phyloP scores from a whole-genome alignment of 2,888 invertebrate genomes.

The Psylliodes chrysocephalus region DNA sequence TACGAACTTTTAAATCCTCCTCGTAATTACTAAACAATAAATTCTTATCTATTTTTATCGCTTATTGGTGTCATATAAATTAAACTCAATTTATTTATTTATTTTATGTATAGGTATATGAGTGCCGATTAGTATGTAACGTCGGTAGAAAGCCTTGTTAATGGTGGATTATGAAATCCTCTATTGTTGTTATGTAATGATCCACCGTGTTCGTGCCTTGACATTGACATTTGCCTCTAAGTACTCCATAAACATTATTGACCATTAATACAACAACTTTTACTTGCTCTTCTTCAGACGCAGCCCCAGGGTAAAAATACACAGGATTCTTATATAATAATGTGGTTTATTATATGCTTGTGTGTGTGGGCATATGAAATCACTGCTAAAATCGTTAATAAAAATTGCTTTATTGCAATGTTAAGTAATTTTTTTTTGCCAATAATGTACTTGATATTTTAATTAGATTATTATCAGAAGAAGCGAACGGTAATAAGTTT shows the following conservation, averaged over 20 bases:
- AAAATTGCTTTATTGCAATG: too few species aligned
- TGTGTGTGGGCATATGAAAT: background rate
- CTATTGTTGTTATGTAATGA: constrained; percentile 28
- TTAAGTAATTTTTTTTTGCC: too few species aligned
- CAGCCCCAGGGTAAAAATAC: constrained; percentile 4
- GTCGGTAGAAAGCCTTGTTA: constrained; percentile 28
- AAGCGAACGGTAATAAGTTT: too few species aligned
- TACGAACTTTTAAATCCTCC: background rate
- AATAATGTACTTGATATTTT: too few species aligned
- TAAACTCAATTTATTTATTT: background rate
- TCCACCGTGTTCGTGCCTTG: constrained; percentile 32
- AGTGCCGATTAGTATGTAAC: constrained; percentile 11
- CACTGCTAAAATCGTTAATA: background rate
- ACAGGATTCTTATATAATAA: background rate
- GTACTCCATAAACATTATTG: constrained; percentile 33
- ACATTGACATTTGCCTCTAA: constrained; percentile 41
- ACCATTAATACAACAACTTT: constrained; percentile 25
- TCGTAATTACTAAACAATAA: background rate
- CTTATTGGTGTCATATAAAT: background rate
- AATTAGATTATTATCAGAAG: too few species aligned
- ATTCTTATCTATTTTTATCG: background rate
- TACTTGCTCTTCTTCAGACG: constrained; percentile 30
- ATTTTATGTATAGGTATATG: too few species aligned
- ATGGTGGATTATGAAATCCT: constrained; percentile 10
- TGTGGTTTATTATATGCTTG: background rate